A percentile compares a stretch with the other conserved stretches of the same genome.
phyloP scores from a whole-genome alignment of 2,888 invertebrate species.

The Diploptera punctata region DNA sequence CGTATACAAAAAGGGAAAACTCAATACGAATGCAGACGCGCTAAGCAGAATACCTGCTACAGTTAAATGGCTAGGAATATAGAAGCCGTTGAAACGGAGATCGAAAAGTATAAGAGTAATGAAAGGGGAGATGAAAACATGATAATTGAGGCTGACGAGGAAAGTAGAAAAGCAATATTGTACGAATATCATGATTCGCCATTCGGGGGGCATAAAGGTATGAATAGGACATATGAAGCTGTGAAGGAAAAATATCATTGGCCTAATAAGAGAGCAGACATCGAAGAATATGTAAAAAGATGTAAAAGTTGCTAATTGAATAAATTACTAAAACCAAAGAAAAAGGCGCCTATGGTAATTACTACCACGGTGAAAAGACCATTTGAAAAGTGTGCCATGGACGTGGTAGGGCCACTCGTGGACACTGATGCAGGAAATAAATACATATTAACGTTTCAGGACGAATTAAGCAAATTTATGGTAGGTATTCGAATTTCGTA shows the following conservation, averaged over 20 bases:
- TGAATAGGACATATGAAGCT: not conserved
- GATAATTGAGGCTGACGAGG: not conserved
- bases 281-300: not conserved
- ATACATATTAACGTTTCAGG: slow-evolving; percentile 14
- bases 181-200: slow-evolving; percentile 7
- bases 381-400: slow-evolving; percentile 13
- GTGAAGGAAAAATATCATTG: not conserved
- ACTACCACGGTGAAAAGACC: not conserved
- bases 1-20: too few species aligned
- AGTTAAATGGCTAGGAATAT: too few species aligned
- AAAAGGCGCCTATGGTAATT: not conserved
- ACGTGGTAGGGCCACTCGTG: not conserved
- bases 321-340: not conserved
- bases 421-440: not conserved
- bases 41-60: too few species aligned
- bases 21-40: too few species aligned
- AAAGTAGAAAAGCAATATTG: not conserved
- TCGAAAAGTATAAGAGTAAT: too few species aligned
- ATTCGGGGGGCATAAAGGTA: slow-evolving; percentile 5
- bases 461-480: not conserved
- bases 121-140: not conserved
- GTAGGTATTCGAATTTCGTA: slow-evolving; percentile 45
- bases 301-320: not conserved
- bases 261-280: not conserved
- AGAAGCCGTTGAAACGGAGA: too few species aligned